These are phyloP conservation scores for Galeopsomyia nigrocyanea DNA, from an alignment of 2,888 invertebrate species.

Conservation along the genomic window DNA sequence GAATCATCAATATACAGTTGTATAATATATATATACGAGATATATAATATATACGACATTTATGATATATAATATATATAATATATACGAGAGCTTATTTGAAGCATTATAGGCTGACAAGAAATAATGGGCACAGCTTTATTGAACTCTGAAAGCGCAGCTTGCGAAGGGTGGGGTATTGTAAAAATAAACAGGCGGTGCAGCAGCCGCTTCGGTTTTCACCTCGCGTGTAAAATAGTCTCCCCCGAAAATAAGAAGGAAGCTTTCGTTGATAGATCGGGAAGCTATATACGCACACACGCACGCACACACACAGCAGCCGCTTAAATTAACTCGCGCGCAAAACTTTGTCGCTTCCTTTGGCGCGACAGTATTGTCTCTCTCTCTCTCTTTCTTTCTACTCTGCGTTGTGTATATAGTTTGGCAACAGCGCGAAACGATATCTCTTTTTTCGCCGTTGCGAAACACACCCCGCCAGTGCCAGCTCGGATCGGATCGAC, in stretches of 20 bases:
- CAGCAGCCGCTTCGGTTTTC: slow-evolving; percentile 5
- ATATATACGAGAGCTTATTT: too few relatives aligned
- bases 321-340: slow-evolving; percentile 31
- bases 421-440: slow-evolving; percentile 11
- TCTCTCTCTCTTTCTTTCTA: not conserved
- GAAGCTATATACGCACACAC: not conserved
- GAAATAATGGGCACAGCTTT: too few relatives aligned
- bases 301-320: slow-evolving; percentile 24
- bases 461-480: too few relatives aligned
- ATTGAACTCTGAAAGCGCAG: too few relatives aligned
- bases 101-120: too few relatives aligned
- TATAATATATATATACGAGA: too few relatives aligned
- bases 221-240: slow-evolving; percentile 13
- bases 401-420: slow-evolving; percentile 1
- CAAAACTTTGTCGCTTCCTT: slow-evolving; percentile 1
- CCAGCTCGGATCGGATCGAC: slow-evolving; percentile 1
- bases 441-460: slow-evolving; percentile 2
- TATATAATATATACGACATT: too few relatives aligned
- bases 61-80: too few relatives aligned
- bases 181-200: slow-evolving; percentile 33
- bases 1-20: too few relatives aligned
- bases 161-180: not conserved
- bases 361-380: not conserved
- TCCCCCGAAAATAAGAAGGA: slow-evolving; percentile 18
- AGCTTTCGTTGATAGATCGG: not conserved